Conservation (phyloP, 2,888 invertebrate genomes). For the Ennomos quercinarius region DNA sequence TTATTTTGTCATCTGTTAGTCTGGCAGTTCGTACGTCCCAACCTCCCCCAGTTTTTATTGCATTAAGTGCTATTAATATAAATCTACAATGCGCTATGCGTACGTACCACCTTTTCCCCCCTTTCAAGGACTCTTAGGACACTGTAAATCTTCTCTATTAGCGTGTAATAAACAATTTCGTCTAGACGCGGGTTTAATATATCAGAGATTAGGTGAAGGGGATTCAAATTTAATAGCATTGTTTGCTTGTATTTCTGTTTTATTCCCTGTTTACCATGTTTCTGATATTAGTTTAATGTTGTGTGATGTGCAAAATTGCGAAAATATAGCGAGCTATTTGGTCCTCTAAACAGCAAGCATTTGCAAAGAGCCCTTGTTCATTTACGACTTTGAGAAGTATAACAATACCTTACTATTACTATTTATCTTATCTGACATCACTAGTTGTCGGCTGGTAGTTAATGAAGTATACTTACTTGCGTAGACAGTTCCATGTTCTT, state of each 20-base stretch:
- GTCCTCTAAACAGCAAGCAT: constrained; percentile 15
- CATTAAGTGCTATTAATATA: constrained; percentile 49
- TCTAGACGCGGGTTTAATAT: constrained; percentile 59
- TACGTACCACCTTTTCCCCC: constrained; percentile 60
- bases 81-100: constrained; percentile 51
- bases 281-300: constrained; percentile 43
- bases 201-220: constrained; percentile 49
- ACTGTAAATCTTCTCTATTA: constrained; percentile 54
- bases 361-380: neutral
- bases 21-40: constrained; percentile 44
- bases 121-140: constrained; percentile 48
- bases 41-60: constrained; percentile 49
- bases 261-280: constrained; percentile 47
- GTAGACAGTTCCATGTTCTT: too few relatives aligned
- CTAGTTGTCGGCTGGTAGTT: too few relatives aligned
- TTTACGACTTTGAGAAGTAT: too few relatives aligned
- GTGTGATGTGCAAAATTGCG: constrained; percentile 39
- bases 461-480: too few relatives aligned
- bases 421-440: too few relatives aligned
- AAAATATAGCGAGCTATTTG: constrained; percentile 24
- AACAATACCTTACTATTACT: too few relatives aligned
- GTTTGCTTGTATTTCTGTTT: constrained; percentile 57
- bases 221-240: constrained; percentile 55
- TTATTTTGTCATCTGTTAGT: constrained; percentile 50
- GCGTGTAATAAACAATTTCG: constrained; percentile 58